Percentiles rank a stretch among this genome's conserved stretches.
phyloP scores from a whole-genome alignment of 2,113 vertebrate species.

The Phalacrocorax pelagicus region DNA sequence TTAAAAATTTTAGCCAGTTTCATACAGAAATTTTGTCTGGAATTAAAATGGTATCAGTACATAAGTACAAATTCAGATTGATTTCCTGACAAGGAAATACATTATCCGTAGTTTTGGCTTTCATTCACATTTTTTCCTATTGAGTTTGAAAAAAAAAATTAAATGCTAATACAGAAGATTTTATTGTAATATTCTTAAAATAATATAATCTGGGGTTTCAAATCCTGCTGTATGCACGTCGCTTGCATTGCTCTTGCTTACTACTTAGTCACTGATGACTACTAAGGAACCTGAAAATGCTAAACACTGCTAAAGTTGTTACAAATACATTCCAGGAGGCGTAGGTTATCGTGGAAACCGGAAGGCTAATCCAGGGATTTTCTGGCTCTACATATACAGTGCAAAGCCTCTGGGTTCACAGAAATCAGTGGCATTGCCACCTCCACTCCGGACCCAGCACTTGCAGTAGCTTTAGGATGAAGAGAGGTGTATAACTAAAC shows the following conservation, averaged over 20 bases:
- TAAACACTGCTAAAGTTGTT: background rate
- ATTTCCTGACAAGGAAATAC: background rate
- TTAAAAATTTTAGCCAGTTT: background rate
- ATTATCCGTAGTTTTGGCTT: background rate
- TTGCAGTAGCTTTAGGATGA: background rate
- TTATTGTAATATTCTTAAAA: background rate
- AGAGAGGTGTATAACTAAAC: background rate
- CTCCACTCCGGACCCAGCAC: background rate
- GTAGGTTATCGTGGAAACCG: background rate
- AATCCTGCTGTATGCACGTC: background rate
- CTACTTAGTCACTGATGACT: too few species aligned
- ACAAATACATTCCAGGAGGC: background rate
- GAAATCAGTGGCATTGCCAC: background rate
- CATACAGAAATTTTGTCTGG: background rate
- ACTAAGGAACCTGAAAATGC: background rate
- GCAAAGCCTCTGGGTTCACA: background rate
- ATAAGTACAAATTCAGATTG: background rate
- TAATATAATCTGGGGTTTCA: background rate
- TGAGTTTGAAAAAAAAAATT: background rate
- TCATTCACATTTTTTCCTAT: background rate
- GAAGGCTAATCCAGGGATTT: background rate
- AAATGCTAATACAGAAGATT: background rate
- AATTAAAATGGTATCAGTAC: background rate
- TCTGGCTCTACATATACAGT: background rate
- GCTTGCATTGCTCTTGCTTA: background rate